phyloP scores from a whole-genome alignment of 2,113 vertebrate genomes.

The Calyptomena viridis region DNA sequence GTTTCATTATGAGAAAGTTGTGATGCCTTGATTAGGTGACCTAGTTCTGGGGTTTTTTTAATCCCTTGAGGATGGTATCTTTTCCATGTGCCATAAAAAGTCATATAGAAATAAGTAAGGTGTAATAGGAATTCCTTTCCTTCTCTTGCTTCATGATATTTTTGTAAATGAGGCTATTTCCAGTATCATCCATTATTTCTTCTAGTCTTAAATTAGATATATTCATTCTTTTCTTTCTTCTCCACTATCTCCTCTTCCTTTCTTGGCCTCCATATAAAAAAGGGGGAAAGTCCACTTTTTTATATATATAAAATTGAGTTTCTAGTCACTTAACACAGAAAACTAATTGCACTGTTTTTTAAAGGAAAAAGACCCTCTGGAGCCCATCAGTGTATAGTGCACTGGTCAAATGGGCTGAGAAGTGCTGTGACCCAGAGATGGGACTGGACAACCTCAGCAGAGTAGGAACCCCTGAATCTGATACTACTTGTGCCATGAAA shows the following conservation, averaged over 20 bases:
- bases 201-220: neutral
- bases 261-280: neutral
- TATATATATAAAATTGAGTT: neutral
- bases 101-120: neutral
- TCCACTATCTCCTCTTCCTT: neutral
- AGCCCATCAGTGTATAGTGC: neutral
- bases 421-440: neutral
- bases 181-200: neutral
- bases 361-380: neutral
- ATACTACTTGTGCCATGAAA: neutral
- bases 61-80: neutral
- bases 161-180: neutral
- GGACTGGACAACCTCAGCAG: neutral
- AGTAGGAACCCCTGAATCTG: neutral
- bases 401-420: neutral
- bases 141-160: neutral
- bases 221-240: neutral
- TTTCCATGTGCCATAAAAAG: neutral
- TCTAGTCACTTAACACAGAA: neutral
- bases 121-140: neutral
- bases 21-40: neutral
- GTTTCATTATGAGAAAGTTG: neutral
- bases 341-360: neutral
- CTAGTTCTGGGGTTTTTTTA: neutral
- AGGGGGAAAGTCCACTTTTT: neutral